phyloP scores from a whole-genome alignment of 2,888 invertebrate species.

The Arge pagana region DNA sequence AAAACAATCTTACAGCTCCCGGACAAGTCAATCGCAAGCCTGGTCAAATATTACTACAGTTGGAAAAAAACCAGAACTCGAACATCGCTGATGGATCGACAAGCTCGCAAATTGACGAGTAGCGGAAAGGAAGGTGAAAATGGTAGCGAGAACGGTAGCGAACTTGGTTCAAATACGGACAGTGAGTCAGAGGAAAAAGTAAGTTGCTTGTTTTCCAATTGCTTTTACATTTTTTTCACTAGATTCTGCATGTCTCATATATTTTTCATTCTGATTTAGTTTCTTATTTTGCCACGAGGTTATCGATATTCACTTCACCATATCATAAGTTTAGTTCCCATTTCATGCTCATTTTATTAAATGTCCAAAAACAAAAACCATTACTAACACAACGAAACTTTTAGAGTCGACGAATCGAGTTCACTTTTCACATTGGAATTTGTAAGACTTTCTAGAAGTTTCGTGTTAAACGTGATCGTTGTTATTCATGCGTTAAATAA shows the following conservation, averaged over 20 bases:
- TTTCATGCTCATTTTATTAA: no score
- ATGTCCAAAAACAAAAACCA: no score
- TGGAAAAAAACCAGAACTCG: conserved; percentile 96
- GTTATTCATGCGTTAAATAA: no score
- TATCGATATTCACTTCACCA: conserved; percentile 3
- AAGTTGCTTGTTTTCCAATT: conserved; percentile 50
- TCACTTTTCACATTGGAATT: no score
- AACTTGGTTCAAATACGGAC: conserved; percentile 83
- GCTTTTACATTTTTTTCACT: conserved; percentile 8
- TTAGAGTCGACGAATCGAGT: no score
- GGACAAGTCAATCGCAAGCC: conserved; percentile 93
- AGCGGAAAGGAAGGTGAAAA: conserved; percentile 72
- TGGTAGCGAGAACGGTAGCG: conserved; percentile 80
- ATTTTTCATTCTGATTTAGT: conserved; percentile 26
- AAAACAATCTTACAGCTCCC: no score
- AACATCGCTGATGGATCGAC: conserved; percentile 91
- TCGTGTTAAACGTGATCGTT: no score
- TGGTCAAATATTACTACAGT: conserved; percentile 97
- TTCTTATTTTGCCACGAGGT: conserved; percentile 28
- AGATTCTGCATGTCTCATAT: conserved; percentile 33
- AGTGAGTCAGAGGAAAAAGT: conserved; percentile 92
- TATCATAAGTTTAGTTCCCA: no score
- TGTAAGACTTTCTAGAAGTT: no score
- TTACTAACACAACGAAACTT: no score
- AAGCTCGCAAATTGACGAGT: conserved; percentile 71